A percentile compares a stretch with the other conserved stretches of the same genome.
Conservation (phyloP, 2,888 invertebrate species). For the Eristalis intricaria region DNA sequence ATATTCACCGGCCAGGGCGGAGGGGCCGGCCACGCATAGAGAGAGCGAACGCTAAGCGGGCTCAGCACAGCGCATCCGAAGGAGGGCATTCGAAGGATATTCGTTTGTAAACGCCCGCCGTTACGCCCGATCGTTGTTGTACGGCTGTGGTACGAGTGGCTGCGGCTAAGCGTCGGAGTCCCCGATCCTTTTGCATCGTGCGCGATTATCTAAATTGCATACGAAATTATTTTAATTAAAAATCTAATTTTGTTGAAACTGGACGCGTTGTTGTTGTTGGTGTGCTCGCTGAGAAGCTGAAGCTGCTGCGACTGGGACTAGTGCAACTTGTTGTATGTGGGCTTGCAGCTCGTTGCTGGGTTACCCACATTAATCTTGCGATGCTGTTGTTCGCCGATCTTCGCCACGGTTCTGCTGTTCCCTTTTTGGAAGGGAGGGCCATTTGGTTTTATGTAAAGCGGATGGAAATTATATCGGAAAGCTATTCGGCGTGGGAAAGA, state of each 20-base stretch:
- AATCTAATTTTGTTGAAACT: slow-evolving; percentile 79
- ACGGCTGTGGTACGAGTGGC: neutral
- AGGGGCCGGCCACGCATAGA: slow-evolving; percentile 52
- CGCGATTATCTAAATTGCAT: slow-evolving; percentile 82
- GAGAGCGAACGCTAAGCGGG: slow-evolving; percentile 24
- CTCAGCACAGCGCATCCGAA: slow-evolving; percentile 30
- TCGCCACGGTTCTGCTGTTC: slow-evolving; percentile 28
- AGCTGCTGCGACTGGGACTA: neutral
- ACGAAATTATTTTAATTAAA: slow-evolving; percentile 82
- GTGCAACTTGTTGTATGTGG: slow-evolving; percentile 15
- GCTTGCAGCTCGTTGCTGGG: slow-evolving; percentile 28
- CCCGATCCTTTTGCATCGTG: slow-evolving; percentile 66
- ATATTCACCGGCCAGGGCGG: slow-evolving; percentile 74
- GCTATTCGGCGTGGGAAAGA: slow-evolving; percentile 59
- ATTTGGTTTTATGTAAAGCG: slow-evolving; percentile 68
- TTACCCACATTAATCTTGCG: slow-evolving; percentile 66
- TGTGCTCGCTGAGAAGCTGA: slow-evolving; percentile 1
- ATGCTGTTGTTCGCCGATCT: slow-evolving; percentile 46
- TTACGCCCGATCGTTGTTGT: slow-evolving; percentile 71
- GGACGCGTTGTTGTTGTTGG: slow-evolving; percentile 39
- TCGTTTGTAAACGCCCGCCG: slow-evolving; percentile 72
- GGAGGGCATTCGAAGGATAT: slow-evolving; percentile 71
- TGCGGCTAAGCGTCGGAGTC: slow-evolving; percentile 47
- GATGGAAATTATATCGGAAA: slow-evolving; percentile 61
- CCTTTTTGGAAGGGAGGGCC: slow-evolving; percentile 33